Evolutionary conservation across 1,140 invertebrate genomes (phyloP).

Genomic region (Diorhabda carinulata): DNA sequence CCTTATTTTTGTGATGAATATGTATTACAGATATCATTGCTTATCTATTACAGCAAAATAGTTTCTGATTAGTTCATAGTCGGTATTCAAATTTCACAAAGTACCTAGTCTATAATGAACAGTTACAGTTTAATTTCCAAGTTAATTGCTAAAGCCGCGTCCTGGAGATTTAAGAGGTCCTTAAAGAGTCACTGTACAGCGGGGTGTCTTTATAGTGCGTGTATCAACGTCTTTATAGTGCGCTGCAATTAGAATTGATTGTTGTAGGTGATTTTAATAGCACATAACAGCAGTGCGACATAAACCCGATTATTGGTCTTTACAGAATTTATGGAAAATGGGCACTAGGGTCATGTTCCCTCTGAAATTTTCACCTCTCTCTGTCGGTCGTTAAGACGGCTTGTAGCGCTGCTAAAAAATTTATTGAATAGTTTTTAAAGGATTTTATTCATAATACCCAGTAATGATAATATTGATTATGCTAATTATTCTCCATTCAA

Average conservation of each 20-base stretch:
- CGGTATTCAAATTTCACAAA: not conserved
- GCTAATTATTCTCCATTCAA: too few species aligned
- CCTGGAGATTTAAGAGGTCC: constrained; percentile 41
- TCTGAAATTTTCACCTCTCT: constrained; percentile 4
- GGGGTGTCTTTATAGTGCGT: constrained; percentile 40
- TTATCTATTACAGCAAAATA: too few species aligned
- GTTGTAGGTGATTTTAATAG: constrained; percentile 46
- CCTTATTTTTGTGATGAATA: too few species aligned
- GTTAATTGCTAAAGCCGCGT: constrained; percentile 40
- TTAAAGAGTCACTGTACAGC: constrained; percentile 41
- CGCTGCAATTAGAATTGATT: constrained; percentile 48
- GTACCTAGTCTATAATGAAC: constrained; percentile 30
- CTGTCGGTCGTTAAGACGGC: not conserved
- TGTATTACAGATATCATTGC: too few species aligned
- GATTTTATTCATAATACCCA: too few species aligned
- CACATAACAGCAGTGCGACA: constrained; percentile 37
- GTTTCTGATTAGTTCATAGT: too few species aligned
- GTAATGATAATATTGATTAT: too few species aligned
- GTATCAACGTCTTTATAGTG: constrained; percentile 42
- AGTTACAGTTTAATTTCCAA: constrained; percentile 37
- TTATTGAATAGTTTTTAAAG: too few species aligned
- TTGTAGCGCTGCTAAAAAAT: not conserved
- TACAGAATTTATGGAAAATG: constrained; percentile 36
- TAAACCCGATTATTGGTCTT: constrained; percentile 43
- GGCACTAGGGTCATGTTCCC: constrained; percentile 14